Percentiles rank a stretch among this genome's conserved stretches.
Evolutionary conservation across 1,140 invertebrate genomes (phyloP).

Genomic region (Sycophila sp.): DNA sequence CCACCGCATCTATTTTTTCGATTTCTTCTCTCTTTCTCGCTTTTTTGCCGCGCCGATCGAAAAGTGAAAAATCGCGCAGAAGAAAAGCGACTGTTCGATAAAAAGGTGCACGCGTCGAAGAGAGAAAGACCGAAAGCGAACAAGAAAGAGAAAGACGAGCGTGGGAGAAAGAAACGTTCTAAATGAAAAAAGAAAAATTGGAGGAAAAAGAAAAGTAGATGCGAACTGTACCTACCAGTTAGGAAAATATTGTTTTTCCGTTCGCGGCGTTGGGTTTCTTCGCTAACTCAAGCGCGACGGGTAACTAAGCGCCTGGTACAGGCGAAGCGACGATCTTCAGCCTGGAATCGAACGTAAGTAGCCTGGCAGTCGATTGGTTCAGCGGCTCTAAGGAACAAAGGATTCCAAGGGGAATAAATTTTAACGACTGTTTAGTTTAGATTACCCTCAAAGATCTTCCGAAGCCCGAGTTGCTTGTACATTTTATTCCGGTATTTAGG

Average conservation of each 20-base stretch:
- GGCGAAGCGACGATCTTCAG: neutral
- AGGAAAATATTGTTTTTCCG: slow-evolving; percentile 43
- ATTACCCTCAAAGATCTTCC: slow-evolving; percentile 39
- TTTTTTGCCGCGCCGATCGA: neutral
- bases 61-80: neutral
- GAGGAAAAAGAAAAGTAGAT: slow-evolving; percentile 20
- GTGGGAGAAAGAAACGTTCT: neutral
- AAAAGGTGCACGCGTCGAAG: neutral
- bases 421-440: slow-evolving; percentile 46
- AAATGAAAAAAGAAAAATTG: neutral
- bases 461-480: too few relatives aligned
- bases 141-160: too few relatives aligned
- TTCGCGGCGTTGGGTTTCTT: slow-evolving; percentile 28
- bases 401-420: slow-evolving; percentile 44
- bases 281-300: too few relatives aligned
- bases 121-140: too few relatives aligned
- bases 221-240: slow-evolving; percentile 22
- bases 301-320: too few relatives aligned
- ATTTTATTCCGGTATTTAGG: too few relatives aligned
- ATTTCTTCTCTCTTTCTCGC: neutral
- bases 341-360: slow-evolving; percentile 35
- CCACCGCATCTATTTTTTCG: neutral
- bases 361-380: too few relatives aligned
- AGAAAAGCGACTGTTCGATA: neutral
- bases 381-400: slow-evolving; percentile 38